phyloP scores from a whole-genome alignment of 2,113 vertebrate species.

The Salvator merianae region DNA sequence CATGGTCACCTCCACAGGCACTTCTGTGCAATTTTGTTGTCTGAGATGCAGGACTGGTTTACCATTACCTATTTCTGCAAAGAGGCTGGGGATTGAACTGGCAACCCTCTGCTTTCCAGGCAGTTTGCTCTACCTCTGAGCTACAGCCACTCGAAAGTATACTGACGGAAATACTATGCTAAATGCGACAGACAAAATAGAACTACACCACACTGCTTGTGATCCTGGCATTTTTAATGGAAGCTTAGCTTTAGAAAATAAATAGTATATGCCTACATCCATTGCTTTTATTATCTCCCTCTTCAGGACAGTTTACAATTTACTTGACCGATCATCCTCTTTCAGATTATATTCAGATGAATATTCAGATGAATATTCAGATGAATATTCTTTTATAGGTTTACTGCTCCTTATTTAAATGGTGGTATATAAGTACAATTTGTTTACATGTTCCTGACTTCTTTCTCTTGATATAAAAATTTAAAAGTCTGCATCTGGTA shows the following conservation, averaged over 20 bases:
- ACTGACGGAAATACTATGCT: no score
- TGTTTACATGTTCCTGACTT: not conserved
- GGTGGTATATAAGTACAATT: not conserved
- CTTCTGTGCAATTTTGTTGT: no score
- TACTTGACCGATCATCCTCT: not conserved
- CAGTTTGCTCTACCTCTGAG: no score
- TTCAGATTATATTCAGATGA: not conserved
- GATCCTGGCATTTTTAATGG: no score
- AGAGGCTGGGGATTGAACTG: no score
- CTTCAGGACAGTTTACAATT: not conserved
- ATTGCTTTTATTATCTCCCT: not conserved
- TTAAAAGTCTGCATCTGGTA: slow-evolving; percentile 1
- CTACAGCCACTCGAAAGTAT: no score
- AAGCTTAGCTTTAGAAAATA: not conserved
- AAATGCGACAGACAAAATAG: no score
- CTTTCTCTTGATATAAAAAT: not conserved
- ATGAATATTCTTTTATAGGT: not conserved
- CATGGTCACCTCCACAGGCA: no score
- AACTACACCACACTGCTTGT: not conserved
- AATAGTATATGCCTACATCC: not conserved
- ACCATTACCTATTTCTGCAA: no score
- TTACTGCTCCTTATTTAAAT: not conserved
- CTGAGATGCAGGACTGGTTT: no score
- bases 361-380: no score
- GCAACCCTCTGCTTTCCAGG: no score